Conservation (phyloP, 1,140 invertebrate species). For the Cydia splendana region DNA sequence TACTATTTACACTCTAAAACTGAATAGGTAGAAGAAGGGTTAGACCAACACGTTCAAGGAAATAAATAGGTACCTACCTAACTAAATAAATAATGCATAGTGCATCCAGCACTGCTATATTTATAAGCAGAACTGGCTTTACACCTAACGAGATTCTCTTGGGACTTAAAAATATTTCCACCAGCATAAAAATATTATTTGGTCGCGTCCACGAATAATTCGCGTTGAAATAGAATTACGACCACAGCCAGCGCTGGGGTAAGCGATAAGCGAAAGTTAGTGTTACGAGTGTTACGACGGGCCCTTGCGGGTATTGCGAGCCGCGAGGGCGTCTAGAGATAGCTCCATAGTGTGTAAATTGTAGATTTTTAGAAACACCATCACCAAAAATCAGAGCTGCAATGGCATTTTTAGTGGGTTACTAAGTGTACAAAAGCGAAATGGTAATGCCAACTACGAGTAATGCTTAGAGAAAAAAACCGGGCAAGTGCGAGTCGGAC, state of each 20-base stretch:
- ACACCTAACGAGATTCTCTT: neutral
- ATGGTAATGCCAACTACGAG: too few species aligned
- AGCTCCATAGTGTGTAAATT: slow-evolving; percentile 7
- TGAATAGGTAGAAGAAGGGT: too few species aligned
- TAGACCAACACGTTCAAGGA: too few species aligned
- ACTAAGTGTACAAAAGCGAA: too few species aligned
- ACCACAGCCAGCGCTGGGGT: slow-evolving; percentile 22
- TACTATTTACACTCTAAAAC: too few species aligned
- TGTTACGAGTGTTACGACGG: slow-evolving; percentile 31
- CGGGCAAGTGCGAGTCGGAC: too few species aligned
- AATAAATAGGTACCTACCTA: too few species aligned
- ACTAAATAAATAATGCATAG: too few species aligned
- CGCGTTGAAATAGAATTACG: slow-evolving; percentile 25
- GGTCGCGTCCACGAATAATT: slow-evolving; percentile 28
- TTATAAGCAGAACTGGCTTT: neutral
- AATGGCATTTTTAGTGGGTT: neutral
- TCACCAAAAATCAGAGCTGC: neutral
- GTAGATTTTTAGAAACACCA: neutral
- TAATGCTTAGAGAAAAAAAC: too few species aligned
- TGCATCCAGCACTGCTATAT: too few species aligned
- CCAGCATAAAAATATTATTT: slow-evolving; percentile 20
- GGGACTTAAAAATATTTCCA: slow-evolving; percentile 20
- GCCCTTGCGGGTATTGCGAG: slow-evolving; percentile 14
- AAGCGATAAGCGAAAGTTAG: slow-evolving; percentile 35
- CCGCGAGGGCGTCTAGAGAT: neutral